Percentiles rank a stretch among this genome's conserved stretches.
Conservation (phyloP, 1,140 invertebrate species). For the Lethocerus indicus region DNA sequence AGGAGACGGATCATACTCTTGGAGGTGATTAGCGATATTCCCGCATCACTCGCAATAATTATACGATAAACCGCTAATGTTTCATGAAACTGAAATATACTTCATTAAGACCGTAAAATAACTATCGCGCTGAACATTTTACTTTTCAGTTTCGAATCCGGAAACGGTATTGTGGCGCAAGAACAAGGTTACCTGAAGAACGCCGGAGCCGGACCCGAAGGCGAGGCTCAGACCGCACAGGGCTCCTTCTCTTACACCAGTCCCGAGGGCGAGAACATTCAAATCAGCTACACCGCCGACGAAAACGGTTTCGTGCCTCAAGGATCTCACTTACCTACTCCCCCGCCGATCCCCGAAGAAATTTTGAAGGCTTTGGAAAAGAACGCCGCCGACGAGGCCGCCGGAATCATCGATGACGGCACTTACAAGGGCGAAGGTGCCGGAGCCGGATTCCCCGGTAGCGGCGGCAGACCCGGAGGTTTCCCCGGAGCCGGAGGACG, state of each 20-base stretch:
- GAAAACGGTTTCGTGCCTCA: constrained; percentile 14
- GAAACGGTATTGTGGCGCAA: constrained; percentile 49
- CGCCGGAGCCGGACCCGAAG: constrained; percentile 31
- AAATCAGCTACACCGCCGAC: constrained; percentile 13
- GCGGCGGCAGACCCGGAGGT: background rate
- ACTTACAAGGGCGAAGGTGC: constrained; percentile 4
- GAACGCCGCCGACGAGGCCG: constrained; percentile 16
- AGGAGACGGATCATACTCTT: constrained; percentile 17
- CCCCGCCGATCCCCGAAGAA: constrained; percentile 17
- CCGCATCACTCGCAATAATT: background rate
- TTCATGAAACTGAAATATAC: background rate
- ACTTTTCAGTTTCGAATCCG: constrained; percentile 47
- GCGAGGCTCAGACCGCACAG: constrained; percentile 28
- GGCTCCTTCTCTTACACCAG: constrained; percentile 43
- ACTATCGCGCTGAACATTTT: background rate
- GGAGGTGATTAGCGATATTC: constrained; percentile 10
- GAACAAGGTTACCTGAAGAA: constrained; percentile 36
- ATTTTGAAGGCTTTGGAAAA: constrained; percentile 13
- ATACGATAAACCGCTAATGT: background rate
- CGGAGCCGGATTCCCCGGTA: background rate
- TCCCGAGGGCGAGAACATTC: constrained; percentile 22
- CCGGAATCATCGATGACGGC: constrained; percentile 15
- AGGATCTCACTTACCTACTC: constrained; percentile 14
- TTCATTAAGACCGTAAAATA: background rate
- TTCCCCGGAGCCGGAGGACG: background rate